Conservation (phyloP, 2,888 invertebrate species). For the Melinaea menophilus region DNA sequence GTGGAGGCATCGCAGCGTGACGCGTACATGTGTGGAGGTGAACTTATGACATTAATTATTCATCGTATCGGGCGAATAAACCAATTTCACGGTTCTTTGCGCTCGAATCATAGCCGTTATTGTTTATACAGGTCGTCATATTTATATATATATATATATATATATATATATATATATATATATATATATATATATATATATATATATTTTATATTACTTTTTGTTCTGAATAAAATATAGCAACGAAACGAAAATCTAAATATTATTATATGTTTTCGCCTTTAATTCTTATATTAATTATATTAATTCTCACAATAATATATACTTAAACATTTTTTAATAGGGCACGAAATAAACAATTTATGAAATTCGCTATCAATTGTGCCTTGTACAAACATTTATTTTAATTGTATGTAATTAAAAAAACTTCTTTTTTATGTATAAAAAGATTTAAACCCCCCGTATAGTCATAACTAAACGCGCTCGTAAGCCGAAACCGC, state of each 20-base stretch:
- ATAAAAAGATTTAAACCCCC: slow-evolving; percentile 33
- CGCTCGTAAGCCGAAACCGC: slow-evolving; percentile 64
- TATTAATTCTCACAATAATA: too few relatives aligned
- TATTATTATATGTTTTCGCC: too few relatives aligned
- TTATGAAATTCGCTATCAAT: too few relatives aligned
- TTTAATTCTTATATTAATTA: too few relatives aligned
- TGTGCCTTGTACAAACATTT: too few relatives aligned
- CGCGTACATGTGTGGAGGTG: slow-evolving; percentile 35
- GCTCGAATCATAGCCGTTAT: slow-evolving; percentile 60
- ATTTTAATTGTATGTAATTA: too few relatives aligned
- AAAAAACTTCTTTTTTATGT: background rate
- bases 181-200: background rate
- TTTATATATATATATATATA: background rate
- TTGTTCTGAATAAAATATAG: too few relatives aligned
- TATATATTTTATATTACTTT: background rate
- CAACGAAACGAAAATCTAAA: too few relatives aligned
- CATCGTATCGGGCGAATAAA: slow-evolving; percentile 77
- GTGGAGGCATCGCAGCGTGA: slow-evolving; percentile 16
- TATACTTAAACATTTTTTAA: too few relatives aligned
- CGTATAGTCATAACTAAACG: slow-evolving; percentile 61
- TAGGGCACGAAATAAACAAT: too few relatives aligned
- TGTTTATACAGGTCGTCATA: slow-evolving; percentile 47
- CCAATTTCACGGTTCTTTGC: slow-evolving; percentile 79
- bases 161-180: background rate
- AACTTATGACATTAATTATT: slow-evolving; percentile 75